Base-by-base conservation (phyloP, 2,888 invertebrate genomes). In the Trachelus iudaicus region DNA sequence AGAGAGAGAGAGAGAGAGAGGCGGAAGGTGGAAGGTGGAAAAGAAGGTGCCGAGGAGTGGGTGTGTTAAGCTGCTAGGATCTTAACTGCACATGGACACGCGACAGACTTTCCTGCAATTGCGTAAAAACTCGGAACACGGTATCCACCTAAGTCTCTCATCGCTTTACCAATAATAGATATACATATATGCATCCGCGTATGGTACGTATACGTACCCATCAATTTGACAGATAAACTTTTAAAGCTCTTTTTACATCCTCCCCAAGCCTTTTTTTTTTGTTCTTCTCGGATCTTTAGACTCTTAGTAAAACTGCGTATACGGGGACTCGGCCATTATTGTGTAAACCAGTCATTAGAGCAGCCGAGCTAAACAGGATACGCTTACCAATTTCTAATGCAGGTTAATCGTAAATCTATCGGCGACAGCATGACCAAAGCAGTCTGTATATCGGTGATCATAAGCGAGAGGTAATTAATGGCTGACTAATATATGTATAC, bases 401-500 rank as follows among this genome's bases (percentile, higher is more conserved):
- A 78, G 75, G 78, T 69, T 35, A 69, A 80, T 80, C 81, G 84
- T 87, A 87, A 87, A 88, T 87, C 82, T 83, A 79, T 77, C 78
- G 83, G 80, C 83, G 86, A 86, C 86, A 82, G 84, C 82, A 79
- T 83, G 81, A 83, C 85, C 84, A 82, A 82, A 84, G 81, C 76
- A 79, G 83, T 76, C 82, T 79, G 79, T 81, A 80, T 80, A 81
- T 78, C 77, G 31, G 84, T 83, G 81, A 87, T 87, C 85, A 82
- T 86, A 85, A 85, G 87, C 83, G 82, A 81, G 82, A 81, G 83
- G 85, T 87, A 88, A 88, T 89, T 87, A 87, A 87, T 83, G 85
- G 81, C 84, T 83, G 83, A 82, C 86, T 87, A 87, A 88, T 87
- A 85, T 86, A 88, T 87, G 85, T 85, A 87, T 56, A 56, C 87